Evolutionary conservation across 2,113 vertebrate species (phyloP), one percentile per base, ranked within the genome.

Genomic region (Prolemur simus): DNA sequence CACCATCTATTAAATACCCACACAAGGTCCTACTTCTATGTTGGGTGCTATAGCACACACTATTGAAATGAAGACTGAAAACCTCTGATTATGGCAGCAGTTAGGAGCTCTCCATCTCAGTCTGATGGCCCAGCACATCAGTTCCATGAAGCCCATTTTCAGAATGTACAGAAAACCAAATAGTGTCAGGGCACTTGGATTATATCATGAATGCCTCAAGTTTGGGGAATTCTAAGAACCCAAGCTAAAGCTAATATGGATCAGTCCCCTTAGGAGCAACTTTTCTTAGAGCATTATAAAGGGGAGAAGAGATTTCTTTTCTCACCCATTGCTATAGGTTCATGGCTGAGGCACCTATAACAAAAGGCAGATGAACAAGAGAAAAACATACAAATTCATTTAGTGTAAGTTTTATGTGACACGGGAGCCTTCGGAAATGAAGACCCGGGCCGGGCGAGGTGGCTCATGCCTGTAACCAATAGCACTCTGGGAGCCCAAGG

Each of bases 141-240:
- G 25, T 58, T 58, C 34, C 63, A 92, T n/a, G 12, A 39, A 77
- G 68, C 42, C 18, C 29, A n/a, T 34, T 87, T 96, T 69, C 91
- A 87, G 73, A 84, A 92, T 29, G 83, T n/a, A 88, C 32, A 93
- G 89, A 63, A 92, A 49, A 87, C 42, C 8, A 95, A 94, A 42
- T 15, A 94, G 34, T 25, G 8, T 73, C 45, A 69, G 49, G 47
- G 11, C 15, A 78, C 68, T 23, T 39, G n/a, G 66, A 73, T 56
- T 88, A 49, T 60, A 47, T 42, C 45, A 89, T 1, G 8, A 82
- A 66, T 52, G 37, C 23, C 42, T 91, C 13, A 84, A 85, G n/a
- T 64, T 37, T 9, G 17, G 47, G 29, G 39, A 52, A 64, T 78
- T 66, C 42, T 80, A 82, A 87, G 69, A 84, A 74, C 32, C 25